Base-by-base conservation (phyloP, 1,140 invertebrate genomes). In the Grapholita molesta region DNA sequence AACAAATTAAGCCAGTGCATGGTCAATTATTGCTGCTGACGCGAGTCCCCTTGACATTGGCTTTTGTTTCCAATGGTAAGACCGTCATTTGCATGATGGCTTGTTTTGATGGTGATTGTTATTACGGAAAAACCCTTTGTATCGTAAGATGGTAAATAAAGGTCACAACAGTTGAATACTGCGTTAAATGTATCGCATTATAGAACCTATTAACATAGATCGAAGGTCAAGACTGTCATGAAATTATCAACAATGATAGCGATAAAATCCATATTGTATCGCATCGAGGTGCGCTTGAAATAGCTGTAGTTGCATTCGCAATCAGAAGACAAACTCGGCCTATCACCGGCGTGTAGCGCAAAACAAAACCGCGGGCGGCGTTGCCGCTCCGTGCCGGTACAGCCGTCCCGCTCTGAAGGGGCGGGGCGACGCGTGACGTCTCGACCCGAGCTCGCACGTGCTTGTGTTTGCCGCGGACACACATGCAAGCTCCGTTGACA, bases 401-500 rank as follows among this genome's bases (percentile, higher is more conserved):
- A 72, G 82, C 81, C 70, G 64, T 72, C 67, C 84, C 82, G 70
- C 70, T 52, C 76, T 38, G 6, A 70, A 75, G 77, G 71, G 78
- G 85, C 77, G 76, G 84, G 80, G 83, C 78, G 83, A 76, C 78
- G 80, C 72, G 84, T 89, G 86, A 90, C 88, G 90, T 88, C 85
- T 89, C 67, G 75, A 79, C 74, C 74, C 79, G 78, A 71, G 72
- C 86, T 48, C 42, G 87, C 89, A 90, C 89, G 89, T 91, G 89
- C 85, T 85, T 85, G 87, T 91, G 87, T 91, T 91, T 89, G 86
- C 89, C 83, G 82, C 86, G 81, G 76, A 85, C 86, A 89, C 89
- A 89, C 86, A 88, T 84, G 83, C 80, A 79, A 84, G 76, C 73
- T 25, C 77, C 77, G 81, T 76, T 84, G 82, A 85, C 84, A 78